Percentiles rank a stretch among this genome's conserved stretches.
Evolutionary conservation across 2,888 invertebrate genomes (phyloP).

Genomic region (Limnephilus marmoratus): DNA sequence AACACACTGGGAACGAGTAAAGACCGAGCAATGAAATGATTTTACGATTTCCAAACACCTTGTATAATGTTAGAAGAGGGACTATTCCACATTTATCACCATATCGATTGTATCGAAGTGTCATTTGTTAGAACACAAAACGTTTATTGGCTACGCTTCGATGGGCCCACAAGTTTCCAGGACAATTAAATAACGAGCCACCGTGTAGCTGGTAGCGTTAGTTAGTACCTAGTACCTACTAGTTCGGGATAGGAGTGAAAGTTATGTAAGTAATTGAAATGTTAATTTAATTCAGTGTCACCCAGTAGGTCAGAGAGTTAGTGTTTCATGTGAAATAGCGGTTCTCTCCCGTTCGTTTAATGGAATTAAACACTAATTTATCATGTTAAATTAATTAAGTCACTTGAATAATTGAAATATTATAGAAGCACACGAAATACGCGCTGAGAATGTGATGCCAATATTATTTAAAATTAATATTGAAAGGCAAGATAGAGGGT

Average conservation of each 20-base stretch:
- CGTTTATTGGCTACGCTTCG: conserved; percentile 19
- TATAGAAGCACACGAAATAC: no score
- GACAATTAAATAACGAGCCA: conserved; percentile 35
- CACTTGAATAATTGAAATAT: background rate
- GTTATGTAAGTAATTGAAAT: background rate
- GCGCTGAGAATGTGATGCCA: no score
- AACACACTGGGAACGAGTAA: background rate
- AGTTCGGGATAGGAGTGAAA: background rate
- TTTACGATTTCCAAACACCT: background rate
- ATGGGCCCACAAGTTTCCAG: conserved; percentile 19
- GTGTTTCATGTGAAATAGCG: background rate
- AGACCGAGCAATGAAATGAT: background rate
- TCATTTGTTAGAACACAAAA: conserved; percentile 40
- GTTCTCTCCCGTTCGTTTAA: background rate
- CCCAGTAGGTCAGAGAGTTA: background rate
- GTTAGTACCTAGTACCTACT: background rate
- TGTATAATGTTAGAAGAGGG: background rate
- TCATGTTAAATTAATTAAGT: background rate
- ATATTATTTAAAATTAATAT: no score
- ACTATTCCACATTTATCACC: conserved; percentile 35
- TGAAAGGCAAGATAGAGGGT: no score
- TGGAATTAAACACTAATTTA: background rate
- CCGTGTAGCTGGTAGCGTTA: background rate
- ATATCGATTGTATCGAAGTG: conserved; percentile 42
- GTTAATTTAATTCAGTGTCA: background rate